These are phyloP conservation scores for Branchinecta lynchi DNA, from an alignment of 1,140 invertebrate species.

Conservation along the genomic window DNA sequence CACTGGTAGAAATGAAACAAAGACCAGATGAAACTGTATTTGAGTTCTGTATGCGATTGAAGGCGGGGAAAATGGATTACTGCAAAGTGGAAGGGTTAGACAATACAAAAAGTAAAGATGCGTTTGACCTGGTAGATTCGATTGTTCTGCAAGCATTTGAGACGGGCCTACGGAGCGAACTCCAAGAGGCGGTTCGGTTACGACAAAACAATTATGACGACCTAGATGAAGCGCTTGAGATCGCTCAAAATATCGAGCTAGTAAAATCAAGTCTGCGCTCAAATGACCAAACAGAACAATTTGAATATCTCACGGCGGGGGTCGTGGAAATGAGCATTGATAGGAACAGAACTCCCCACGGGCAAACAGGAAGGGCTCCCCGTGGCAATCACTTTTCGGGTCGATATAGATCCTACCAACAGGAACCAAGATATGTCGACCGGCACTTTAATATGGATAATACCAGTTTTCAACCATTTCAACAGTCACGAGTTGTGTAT, in stretches of 20 bases:
- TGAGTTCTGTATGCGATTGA: not conserved
- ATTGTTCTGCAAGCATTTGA: constrained; percentile 9
- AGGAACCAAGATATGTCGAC: not conserved
- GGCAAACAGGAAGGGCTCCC: constrained; percentile 7
- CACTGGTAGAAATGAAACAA: constrained; percentile 6
- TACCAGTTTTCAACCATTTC: not conserved
- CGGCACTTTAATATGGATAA: not conserved
- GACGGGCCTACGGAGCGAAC: not conserved
- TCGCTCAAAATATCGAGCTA: constrained; percentile 5
- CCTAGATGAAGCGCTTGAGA: constrained; percentile 8
- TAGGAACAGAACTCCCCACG: constrained; percentile 8
- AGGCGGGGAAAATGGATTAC: constrained; percentile 9
- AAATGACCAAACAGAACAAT: constrained; percentile 5
- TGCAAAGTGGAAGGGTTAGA: constrained; percentile 5
- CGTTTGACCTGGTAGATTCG: constrained; percentile 4
- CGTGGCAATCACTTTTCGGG: not conserved
- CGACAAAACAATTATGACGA: constrained; percentile 1
- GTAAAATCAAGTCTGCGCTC: not conserved
- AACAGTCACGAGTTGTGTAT: not conserved
- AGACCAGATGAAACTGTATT: not conserved
- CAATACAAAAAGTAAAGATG: not conserved
- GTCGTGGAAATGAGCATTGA: constrained; percentile 9
- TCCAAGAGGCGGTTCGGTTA: constrained; percentile 5
- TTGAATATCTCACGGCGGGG: constrained; percentile 5
- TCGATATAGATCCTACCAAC: not conserved